These are phyloP conservation scores for Lichenostomus cassidix DNA, from an alignment of 2,113 vertebrate genomes.

Conservation along the genomic window DNA sequence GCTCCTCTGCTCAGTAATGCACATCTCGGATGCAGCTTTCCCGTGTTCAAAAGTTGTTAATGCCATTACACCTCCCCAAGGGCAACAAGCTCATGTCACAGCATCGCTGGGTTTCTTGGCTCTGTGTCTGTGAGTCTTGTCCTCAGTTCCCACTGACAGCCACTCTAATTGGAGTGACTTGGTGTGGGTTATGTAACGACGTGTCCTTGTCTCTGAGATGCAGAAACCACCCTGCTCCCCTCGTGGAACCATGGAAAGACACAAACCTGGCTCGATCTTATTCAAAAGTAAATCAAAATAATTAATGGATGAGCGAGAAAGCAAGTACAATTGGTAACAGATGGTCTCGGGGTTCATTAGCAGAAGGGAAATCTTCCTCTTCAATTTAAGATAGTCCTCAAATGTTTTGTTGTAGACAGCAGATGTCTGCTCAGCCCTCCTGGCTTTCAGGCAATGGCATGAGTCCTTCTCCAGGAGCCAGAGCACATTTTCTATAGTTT, in stretches of 20 bases:
- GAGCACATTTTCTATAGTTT: not conserved
- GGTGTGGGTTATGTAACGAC: not conserved
- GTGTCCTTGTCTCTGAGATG: not conserved
- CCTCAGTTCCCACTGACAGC: not conserved
- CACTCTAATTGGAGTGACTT: not conserved
- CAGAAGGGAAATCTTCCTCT: constrained; percentile 41
- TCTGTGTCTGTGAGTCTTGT: not conserved
- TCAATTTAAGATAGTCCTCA: constrained; percentile 40
- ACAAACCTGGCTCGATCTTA: not conserved
- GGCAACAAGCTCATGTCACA: not conserved
- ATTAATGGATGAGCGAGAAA: constrained; percentile 22
- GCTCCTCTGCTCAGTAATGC: not conserved
- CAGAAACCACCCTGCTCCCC: not conserved
- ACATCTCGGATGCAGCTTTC: not conserved
- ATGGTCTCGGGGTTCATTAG: constrained; percentile 63
- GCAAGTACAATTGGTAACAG: constrained; percentile 46
- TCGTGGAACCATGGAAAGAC: rapidly evolving
- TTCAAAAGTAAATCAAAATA: constrained; percentile 30
- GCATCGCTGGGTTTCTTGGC: not conserved
- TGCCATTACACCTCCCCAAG: constrained; percentile 55
- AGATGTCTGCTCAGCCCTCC: not conserved
- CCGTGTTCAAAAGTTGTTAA: not conserved
- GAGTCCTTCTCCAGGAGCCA: not conserved
- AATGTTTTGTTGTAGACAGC: constrained; percentile 8
- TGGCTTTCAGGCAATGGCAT: not conserved